phyloP scores from a whole-genome alignment of 2,113 vertebrate genomes.

The Hippoglossus stenolepis region DNA sequence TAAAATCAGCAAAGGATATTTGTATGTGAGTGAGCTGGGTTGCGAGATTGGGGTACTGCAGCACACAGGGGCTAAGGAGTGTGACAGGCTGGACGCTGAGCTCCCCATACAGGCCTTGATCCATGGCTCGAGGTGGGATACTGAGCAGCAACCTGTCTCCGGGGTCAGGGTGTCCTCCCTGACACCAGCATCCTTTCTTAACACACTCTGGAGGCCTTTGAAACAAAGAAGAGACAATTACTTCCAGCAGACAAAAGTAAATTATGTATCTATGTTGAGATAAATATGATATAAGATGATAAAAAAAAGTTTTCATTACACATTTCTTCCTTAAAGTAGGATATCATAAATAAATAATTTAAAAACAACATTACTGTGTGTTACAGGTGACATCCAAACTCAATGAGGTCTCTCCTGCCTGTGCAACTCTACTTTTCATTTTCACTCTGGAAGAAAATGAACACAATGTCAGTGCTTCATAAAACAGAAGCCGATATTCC shows the following conservation, averaged over 20 bases:
- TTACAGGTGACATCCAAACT: constrained; percentile 62
- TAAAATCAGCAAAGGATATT: constrained; percentile 85
- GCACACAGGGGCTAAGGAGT: constrained; percentile 83
- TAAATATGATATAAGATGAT: neutral
- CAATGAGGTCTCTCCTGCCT: constrained; percentile 20
- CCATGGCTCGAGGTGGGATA: constrained; percentile 77
- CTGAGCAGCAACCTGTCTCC: constrained; percentile 78
- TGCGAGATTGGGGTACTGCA: constrained; percentile 79
- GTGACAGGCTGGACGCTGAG: constrained; percentile 78
- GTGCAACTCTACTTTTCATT: constrained; percentile 46
- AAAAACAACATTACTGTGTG: constrained; percentile 30
- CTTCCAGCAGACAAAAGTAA: neutral
- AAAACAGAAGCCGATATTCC: neutral
- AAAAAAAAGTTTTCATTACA: neutral
- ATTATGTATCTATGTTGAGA: neutral
- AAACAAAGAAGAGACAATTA: neutral
- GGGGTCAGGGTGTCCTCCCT: constrained; percentile 81
- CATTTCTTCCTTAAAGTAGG: neutral
- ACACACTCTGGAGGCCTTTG: constrained; percentile 63
- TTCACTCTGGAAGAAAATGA: constrained; percentile 54
- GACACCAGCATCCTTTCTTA: constrained; percentile 70
- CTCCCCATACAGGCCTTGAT: constrained; percentile 78
- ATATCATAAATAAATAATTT: neutral
- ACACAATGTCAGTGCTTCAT: neutral
- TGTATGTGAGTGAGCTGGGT: constrained; percentile 78